Base-by-base conservation (phyloP, 2,888 invertebrate species). In the Odontomyia ornata region DNA sequence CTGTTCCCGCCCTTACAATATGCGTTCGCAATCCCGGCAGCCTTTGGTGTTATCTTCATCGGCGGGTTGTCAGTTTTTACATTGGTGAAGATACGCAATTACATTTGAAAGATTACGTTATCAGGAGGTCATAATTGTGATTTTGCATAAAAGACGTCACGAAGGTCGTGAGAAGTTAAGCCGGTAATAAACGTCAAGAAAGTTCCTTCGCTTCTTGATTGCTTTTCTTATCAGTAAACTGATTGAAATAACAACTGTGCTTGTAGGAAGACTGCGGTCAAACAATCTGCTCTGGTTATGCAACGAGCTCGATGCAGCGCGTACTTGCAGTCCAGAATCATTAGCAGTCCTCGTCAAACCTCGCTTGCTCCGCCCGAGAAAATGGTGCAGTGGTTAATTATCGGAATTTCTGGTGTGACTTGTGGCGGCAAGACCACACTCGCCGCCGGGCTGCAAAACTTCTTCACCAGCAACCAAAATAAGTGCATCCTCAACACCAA, bases 371-470 rank as follows among this genome's bases (percentile, higher is more conserved):
- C 28, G 18, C 7, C 36, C n/a, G 11, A 27, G 15, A 64, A 87
- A 79, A 89, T 82, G 84, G 89, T 81, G 82, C 89, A 86, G 79
- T 90, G 89, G 89, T 81, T 90, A 52, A 86, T 92, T 73, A 86
- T 93, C 77, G 95, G 94, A 7, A 89, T 95, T 80, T 91, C 93
- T 52, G 94, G 96, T 0, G 93, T 93, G 1, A 95, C 95, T 0
- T 94, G 94, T 82, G 93, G 94, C 23, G 96, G 96, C 0, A 96
- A 96, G 87, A 93, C 94, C 0, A 92, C 93, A 0, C 83, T 95
- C 47, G 90, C 93, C 0, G 88, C 88, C 75, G 87, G 87, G 77
- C 83, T 95, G 21, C 86, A 84, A 4, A 83, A 85, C 18, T 85
- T 85, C 76, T 86, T 87, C 76, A 80, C 82, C 46, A 83, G 81